These are phyloP conservation scores for Tachysurus fulvidraco DNA, from an alignment of 2,113 vertebrate species.

Conservation along the genomic window DNA sequence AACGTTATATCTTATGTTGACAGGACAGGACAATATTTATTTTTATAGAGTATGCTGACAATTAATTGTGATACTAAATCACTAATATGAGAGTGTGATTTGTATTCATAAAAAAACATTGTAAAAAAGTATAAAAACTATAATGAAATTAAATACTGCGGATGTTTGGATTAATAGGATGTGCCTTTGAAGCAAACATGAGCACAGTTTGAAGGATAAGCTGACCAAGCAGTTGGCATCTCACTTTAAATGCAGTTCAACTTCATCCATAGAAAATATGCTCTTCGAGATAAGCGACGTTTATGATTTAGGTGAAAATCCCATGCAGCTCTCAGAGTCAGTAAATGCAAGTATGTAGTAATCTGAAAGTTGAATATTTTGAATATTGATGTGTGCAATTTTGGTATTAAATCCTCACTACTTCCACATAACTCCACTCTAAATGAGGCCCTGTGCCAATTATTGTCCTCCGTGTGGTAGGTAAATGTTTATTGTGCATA, in stretches of 20 bases:
- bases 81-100: not conserved
- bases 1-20: not conserved
- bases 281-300: too few species aligned
- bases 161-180: not conserved
- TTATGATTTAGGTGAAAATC: not conserved
- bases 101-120: not conserved
- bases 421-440: not conserved
- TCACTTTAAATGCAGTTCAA: not conserved
- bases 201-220: not conserved
- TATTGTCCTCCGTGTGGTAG: conserved; percentile 11
- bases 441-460: not conserved
- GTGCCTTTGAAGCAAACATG: not conserved
- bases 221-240: not conserved
- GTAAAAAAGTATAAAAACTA: not conserved
- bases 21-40: not conserved
- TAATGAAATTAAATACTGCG: not conserved
- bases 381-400: not conserved
- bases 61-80: not conserved
- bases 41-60: not conserved
- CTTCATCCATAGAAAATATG: not conserved
- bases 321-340: not conserved
- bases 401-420: not conserved
- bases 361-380: not conserved
- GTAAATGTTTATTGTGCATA: conserved; percentile 29
- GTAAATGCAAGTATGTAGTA: not conserved